Evolutionary conservation across 2,888 invertebrate species (phyloP).

Genomic region (Nowickia ferox): DNA sequence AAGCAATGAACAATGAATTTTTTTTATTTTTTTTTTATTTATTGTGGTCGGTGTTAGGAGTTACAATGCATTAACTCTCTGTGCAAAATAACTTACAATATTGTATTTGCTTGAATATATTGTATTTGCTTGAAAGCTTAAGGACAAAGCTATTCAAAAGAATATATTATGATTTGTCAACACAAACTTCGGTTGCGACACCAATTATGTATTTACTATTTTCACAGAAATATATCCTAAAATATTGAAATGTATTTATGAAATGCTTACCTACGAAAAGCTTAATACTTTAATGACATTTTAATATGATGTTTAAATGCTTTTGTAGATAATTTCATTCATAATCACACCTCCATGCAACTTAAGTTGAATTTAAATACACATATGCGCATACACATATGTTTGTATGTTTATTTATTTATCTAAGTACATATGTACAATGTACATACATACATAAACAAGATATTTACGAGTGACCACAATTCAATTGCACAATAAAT

Average conservation of each 20-base stretch:
- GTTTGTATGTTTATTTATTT: not conserved
- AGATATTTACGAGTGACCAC: constrained; percentile 23
- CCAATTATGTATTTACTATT: not conserved
- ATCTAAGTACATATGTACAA: too few relatives aligned
- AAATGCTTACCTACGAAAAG: not conserved
- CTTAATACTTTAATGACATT: constrained; percentile 24
- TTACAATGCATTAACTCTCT: too few relatives aligned
- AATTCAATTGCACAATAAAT: constrained; percentile 28
- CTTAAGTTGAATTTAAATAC: constrained; percentile 1
- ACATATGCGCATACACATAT: not conserved
- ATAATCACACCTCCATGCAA: not conserved
- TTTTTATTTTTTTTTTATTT: too few relatives aligned
- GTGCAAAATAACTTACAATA: too few relatives aligned
- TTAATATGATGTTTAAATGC: constrained; percentile 28
- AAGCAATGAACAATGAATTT: too few relatives aligned
- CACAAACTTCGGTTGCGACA: too few relatives aligned
- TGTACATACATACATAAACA: constrained; percentile 8
- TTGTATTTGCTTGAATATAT: too few relatives aligned
- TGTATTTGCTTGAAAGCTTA: too few relatives aligned
- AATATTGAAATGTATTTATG: not conserved
- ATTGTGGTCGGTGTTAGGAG: too few relatives aligned
- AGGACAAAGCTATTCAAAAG: too few relatives aligned
- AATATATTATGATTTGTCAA: too few relatives aligned
- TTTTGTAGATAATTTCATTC: not conserved
- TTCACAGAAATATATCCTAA: not conserved